A percentile compares a stretch with the other conserved stretches of the same genome.
Conservation (phyloP, 1,140 invertebrate species). For the Caligus rogercresseyi region DNA sequence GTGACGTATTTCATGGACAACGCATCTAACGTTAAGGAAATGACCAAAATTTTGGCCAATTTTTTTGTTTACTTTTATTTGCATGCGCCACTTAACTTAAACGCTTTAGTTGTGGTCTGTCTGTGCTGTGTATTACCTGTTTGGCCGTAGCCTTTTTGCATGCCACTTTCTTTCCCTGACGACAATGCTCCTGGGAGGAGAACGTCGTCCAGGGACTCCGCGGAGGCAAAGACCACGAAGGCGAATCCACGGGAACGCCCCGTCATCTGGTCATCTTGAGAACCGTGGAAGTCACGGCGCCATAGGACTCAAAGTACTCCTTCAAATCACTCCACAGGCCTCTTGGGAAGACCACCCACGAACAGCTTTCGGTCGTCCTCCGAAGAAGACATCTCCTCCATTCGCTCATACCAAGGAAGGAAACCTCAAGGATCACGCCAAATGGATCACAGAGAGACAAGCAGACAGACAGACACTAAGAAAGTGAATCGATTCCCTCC, state of each 20-base stretch:
- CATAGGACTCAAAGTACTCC: constrained; percentile 12
- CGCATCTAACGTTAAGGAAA: too few relatives aligned
- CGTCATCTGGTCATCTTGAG: constrained; percentile 10
- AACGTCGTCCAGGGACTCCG: background rate
- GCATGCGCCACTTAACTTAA: background rate
- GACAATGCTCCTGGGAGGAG: constrained; percentile 8
- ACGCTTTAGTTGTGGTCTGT: too few relatives aligned
- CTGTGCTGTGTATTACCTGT: background rate
- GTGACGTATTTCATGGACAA: too few relatives aligned
- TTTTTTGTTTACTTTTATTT: too few relatives aligned
- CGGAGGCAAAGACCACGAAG: constrained; percentile 13
- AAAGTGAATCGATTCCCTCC: too few relatives aligned
- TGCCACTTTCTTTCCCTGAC: constrained; percentile 18
- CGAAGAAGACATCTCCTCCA: too few relatives aligned
- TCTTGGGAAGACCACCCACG: constrained; percentile 14
- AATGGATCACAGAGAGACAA: too few relatives aligned
- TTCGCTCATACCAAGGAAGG: too few relatives aligned
- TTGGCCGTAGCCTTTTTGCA: constrained; percentile 18
- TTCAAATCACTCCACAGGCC: constrained; percentile 11
- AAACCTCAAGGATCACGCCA: too few relatives aligned
- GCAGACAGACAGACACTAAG: too few relatives aligned
- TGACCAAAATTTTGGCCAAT: too few relatives aligned
- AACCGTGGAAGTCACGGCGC: background rate
- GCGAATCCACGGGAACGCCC: constrained; percentile 13
- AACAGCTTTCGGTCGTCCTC: constrained; percentile 20